Base-by-base conservation (phyloP, 2,113 vertebrate species). In the Alouatta palliata region DNA sequence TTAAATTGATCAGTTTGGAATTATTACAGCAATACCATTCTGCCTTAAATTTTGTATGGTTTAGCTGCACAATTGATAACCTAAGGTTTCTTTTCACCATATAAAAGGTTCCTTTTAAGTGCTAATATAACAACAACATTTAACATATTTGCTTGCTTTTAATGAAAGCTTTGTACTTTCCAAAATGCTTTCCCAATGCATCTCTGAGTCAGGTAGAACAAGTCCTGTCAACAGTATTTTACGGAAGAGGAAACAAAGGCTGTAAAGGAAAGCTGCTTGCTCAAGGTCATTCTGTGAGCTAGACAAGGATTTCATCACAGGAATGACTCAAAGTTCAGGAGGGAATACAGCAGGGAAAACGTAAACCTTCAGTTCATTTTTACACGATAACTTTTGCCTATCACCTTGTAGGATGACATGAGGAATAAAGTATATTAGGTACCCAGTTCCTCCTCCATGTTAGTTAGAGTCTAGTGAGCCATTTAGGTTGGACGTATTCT, bases 141-240 rank as follows among this genome's bases (percentile, higher is more conserved):
- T 93, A 37, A 83, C 91, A 76, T 64, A 86, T 47, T 76, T 71
- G 37, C 71, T 96, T 66, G 25, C 3, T 85, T 96, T 90, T 61
- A 75, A 90, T 82, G 76, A 92, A 25, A 92, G 43, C 2, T 49
- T 84, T 81, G 27, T 66, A 30, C 4, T 84, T 85, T 94, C 21
- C 56, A 52, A 66, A 37, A 35, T 90, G 75, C n/a, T 89, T 93
- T 95, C 23, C 49, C 43, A 79, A 43, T 43, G 30, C 5, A 20
- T 91, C n/a, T 91, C 40, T 27, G 54, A 95, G 25, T 25, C 19
- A 87, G 12, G 1, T 56, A 82, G 27, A 73, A 6, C 5, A 37
- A 32, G 52, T 56, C 12, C 21, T 86, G 11, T 77, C 45, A 47
- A 23, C 9, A 43, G 43, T 43, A 43, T 66, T 97, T 96, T 82